phyloP scores from a whole-genome alignment of 2,888 invertebrate species.

The Philereme vetulata region DNA sequence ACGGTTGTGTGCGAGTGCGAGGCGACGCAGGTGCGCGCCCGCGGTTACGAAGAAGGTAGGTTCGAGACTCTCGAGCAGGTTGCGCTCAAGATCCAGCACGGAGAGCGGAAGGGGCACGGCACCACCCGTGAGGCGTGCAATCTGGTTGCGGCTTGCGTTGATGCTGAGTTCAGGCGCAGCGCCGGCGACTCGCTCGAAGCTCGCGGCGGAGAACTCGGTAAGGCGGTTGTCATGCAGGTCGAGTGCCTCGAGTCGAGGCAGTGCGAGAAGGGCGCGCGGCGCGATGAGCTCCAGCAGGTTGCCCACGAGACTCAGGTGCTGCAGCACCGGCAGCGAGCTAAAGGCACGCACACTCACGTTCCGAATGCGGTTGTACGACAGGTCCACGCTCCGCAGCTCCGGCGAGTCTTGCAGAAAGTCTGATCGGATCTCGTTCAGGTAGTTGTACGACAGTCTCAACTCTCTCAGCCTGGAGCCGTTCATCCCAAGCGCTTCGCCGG shows the following conservation, averaged over 20 bases:
- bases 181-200: conserved; percentile 86
- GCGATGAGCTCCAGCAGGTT: conserved; percentile 88
- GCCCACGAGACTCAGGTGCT: conserved; percentile 89
- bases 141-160: conserved; percentile 88
- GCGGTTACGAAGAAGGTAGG: conserved; percentile 81
- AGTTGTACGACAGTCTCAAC: conserved; percentile 91
- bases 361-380: conserved; percentile 89
- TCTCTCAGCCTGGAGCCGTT: conserved; percentile 88
- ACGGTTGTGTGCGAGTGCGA: conserved; percentile 85
- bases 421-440: conserved; percentile 85
- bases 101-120: conserved; percentile 76
- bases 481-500: conserved; percentile 68
- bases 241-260: conserved; percentile 87
- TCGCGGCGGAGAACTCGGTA: conserved; percentile 84
- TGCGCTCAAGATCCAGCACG: conserved; percentile 86
- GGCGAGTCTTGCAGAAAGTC: conserved; percentile 86
- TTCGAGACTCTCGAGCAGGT: conserved; percentile 83
- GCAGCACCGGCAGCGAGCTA: conserved; percentile 86
- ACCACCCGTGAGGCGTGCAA: conserved; percentile 60
- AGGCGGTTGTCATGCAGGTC: conserved; percentile 90
- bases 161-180: conserved; percentile 85
- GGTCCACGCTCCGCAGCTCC: conserved; percentile 87
- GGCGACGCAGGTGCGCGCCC: conserved; percentile 50
- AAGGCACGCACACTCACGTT: conserved; percentile 86
- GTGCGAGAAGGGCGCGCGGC: conserved; percentile 86